Evolutionary conservation across 2,797 vertebrate species (phyloP).

Genomic region (Dipus sagitta): DNA sequence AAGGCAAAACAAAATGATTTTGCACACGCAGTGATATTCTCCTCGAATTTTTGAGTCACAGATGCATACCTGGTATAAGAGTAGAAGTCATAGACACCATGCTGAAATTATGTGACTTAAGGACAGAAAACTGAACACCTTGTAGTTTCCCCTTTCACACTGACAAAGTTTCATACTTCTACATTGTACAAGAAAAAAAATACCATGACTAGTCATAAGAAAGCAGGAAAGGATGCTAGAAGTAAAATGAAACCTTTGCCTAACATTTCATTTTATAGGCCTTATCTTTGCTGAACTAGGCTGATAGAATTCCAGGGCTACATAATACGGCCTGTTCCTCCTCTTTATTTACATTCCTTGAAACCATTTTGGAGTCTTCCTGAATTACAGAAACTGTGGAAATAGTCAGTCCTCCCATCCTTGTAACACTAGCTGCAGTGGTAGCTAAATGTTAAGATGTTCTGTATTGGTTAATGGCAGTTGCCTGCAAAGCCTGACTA

Average conservation of each 20-base stretch:
- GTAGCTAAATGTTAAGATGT: background rate
- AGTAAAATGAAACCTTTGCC: background rate
- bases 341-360: background rate
- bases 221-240: background rate
- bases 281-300: background rate
- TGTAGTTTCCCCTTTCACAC: background rate
- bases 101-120: background rate
- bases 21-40: background rate
- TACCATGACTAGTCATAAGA: background rate
- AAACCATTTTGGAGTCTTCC: background rate
- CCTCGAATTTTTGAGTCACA: constrained; percentile 28
- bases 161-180: constrained; percentile 1
- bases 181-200: constrained; percentile 3
- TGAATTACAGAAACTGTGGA: background rate
- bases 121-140: background rate
- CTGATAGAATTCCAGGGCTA: background rate
- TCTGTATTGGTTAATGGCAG: background rate
- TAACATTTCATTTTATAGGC: background rate
- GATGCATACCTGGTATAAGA: background rate
- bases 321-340: background rate
- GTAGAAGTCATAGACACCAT: background rate
- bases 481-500: too few species aligned
- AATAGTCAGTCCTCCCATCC: background rate
- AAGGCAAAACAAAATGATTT: background rate
- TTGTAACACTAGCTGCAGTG: background rate